Conservation (phyloP, 2,888 invertebrate species). For the Leptothorax acervorum region DNA sequence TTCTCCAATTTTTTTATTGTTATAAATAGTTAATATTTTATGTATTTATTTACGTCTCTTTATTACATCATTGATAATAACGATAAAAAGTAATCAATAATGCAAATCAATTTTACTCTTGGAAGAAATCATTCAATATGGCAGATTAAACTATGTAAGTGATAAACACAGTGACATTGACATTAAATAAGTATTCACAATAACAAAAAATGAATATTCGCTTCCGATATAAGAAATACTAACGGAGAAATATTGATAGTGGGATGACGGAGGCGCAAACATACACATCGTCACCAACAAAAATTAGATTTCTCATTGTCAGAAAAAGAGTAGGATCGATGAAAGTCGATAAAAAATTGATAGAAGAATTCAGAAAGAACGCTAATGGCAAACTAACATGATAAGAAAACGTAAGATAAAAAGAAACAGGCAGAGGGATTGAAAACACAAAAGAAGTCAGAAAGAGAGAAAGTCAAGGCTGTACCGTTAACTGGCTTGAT, state of each 20-base stretch:
- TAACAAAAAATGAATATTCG: slow-evolving; percentile 12
- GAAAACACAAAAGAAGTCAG: background rate
- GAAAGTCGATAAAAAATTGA: background rate
- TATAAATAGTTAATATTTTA: slow-evolving; percentile 4
- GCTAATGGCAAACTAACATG: background rate
- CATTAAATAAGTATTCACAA: slow-evolving; percentile 4
- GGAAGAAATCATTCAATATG: background rate
- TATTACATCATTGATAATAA: slow-evolving; percentile 3
- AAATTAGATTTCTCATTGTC: background rate
- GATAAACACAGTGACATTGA: background rate
- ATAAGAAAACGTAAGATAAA: background rate
- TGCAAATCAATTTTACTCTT: background rate
- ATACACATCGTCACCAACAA: background rate
- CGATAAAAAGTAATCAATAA: background rate
- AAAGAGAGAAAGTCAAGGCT: background rate
- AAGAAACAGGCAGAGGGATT: background rate
- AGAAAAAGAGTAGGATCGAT: background rate
- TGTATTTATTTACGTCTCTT: slow-evolving; percentile 7
- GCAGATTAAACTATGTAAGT: background rate
- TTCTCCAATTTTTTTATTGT: background rate
- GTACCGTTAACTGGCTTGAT: background rate
- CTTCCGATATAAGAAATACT: background rate
- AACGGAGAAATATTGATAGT: background rate
- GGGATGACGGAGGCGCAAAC: background rate
- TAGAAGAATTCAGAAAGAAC: background rate